Evolutionary conservation across 2,113 vertebrate genomes (phyloP), one percentile per base, ranked within the genome.

Genomic region (Leptobrachium leishanense): DNA sequence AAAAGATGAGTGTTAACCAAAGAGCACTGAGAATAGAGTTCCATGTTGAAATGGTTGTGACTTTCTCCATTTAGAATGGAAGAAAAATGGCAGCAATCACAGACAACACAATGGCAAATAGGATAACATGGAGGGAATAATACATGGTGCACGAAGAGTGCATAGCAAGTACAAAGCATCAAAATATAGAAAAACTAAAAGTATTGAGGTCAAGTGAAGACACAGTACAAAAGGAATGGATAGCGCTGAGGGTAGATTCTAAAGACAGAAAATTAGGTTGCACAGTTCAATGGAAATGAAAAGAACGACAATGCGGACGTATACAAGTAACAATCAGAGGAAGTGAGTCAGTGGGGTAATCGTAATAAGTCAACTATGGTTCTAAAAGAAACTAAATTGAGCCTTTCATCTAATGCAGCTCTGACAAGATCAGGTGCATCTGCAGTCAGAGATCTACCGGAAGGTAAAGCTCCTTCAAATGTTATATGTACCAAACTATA

Each of bases 131-230:
- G 46, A 50, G 55, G 55, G 55, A 59, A 59, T 11, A 59, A 59
- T 59, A 59, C 9, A 13, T 15, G 13, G 55, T 15, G 13, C 55
- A 59, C 3, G 10, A 59, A 59, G 10, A 59, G 10, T 59, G 55
- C 55, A 11, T 2, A 59, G 10, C 55, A 59, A 59, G 55, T 11
- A 59, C 55, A 59, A 11, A 59, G 13, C 13, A 59, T 8, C 9
- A 15, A 15, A 59, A 59, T 15, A 59, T 59, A 15, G 55, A 15
- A 8, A 59, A 59, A 59, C 4, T 8, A 10, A 59, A 59, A 11
- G 55, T 59, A 59, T 59, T 59, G 55, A 59, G 55, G 55, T 59
- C 55, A 59, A 59, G 55, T 59, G 55, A 59, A 7, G 55, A 59
- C 3, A 15, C 11, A 13, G 55, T 59, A 59, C 55, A 59, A 59